Conservation (phyloP, 2,113 vertebrate genomes). For the Monarcha castaneiventris region DNA sequence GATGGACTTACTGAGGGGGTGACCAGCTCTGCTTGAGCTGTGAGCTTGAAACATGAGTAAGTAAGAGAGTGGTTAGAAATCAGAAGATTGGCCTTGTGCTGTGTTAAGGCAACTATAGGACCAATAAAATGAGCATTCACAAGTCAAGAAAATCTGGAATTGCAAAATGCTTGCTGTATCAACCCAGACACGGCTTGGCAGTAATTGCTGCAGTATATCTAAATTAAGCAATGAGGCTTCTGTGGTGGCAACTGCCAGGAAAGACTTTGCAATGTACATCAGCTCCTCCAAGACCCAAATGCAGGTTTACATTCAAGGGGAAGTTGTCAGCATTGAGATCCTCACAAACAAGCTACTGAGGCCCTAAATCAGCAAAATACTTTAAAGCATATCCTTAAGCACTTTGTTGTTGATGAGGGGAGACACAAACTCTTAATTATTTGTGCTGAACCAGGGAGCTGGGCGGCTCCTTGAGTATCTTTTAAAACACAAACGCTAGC, state of each 20-base stretch:
- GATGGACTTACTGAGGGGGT: not conserved
- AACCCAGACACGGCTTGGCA: not conserved
- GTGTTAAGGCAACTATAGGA: not conserved
- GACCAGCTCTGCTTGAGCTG: not conserved
- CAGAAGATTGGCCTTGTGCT: not conserved
- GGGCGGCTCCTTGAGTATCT: not conserved
- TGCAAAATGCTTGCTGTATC: not conserved
- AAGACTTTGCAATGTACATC: not conserved
- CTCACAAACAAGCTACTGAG: not conserved
- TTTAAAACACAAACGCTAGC: not conserved
- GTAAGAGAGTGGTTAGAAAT: not conserved
- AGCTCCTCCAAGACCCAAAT: not conserved
- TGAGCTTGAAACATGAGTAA: not conserved
- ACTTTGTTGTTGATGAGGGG: not conserved
- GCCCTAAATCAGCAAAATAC: not conserved
- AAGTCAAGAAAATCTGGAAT: not conserved
- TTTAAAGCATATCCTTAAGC: not conserved
- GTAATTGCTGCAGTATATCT: not conserved
- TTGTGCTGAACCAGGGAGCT: not conserved
- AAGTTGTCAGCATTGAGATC: not conserved
- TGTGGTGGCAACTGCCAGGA: not conserved
- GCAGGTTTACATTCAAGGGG: not conserved
- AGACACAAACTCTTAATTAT: constrained; percentile 7
- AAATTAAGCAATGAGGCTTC: not conserved
- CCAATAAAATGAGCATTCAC: not conserved